Percentiles rank a stretch among this genome's conserved stretches.
Evolutionary conservation across 2,113 vertebrate species (phyloP).

Genomic region (Cynopterus brachyotis): DNA sequence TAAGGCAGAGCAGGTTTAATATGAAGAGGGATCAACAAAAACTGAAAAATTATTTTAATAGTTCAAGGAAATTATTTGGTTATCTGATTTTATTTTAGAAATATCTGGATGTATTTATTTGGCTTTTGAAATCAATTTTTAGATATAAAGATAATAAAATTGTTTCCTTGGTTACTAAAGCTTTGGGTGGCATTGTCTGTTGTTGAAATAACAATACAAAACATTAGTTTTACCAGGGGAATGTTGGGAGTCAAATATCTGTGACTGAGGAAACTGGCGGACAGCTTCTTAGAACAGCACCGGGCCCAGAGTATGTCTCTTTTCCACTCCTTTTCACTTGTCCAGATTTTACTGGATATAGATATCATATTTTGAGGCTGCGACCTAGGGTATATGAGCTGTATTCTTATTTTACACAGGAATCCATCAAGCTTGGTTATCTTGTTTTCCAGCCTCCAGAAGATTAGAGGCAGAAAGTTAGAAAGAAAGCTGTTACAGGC

Average conservation of each 20-base stretch:
- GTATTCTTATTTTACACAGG: slow-evolving; percentile 30
- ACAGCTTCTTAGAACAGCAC: accelerated
- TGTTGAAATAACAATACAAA: neutral
- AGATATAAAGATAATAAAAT: neutral
- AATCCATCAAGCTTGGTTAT: slow-evolving; percentile 63
- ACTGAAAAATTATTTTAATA: neutral
- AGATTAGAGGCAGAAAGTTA: slow-evolving; percentile 57
- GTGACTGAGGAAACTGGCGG: neutral
- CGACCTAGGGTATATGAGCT: slow-evolving; percentile 3
- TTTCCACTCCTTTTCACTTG: neutral
- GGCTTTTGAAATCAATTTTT: neutral
- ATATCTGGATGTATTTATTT: neutral
- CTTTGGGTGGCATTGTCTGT: neutral
- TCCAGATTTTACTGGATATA: neutral
- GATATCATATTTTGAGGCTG: slow-evolving; percentile 12
- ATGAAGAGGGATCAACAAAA: neutral
- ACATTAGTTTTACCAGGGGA: neutral
- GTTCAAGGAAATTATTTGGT: neutral
- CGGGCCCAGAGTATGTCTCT: neutral
- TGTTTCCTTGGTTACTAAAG: neutral
- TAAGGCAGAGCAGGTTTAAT: neutral
- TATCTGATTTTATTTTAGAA: slow-evolving; percentile 1
- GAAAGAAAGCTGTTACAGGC: slow-evolving; percentile 56
- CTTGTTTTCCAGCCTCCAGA: slow-evolving; percentile 47
- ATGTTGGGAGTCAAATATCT: neutral